A percentile compares a stretch with the other conserved stretches of the same genome.
These are phyloP conservation scores for Psittacus erithacus DNA, from an alignment of 2,113 vertebrate genomes.

Conservation along the genomic window DNA sequence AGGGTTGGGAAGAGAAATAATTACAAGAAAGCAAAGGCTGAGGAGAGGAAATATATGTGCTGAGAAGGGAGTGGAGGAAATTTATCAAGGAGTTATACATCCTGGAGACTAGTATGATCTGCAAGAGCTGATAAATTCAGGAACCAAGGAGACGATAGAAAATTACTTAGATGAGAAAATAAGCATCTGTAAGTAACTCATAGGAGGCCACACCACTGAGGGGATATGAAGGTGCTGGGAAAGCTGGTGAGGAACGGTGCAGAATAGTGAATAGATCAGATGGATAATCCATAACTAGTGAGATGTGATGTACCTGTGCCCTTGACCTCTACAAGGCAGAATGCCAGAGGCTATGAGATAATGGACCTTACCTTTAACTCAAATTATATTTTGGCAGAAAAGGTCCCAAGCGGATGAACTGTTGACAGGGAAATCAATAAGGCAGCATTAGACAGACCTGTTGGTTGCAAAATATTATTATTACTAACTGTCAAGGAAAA, in stretches of 20 bases:
- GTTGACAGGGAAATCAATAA: neutral
- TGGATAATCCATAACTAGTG: neutral
- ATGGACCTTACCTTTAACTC: neutral
- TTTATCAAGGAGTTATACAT: neutral
- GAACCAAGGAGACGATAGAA: neutral
- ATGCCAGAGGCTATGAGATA: neutral
- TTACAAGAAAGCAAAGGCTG: neutral
- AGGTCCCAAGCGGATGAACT: accelerated
- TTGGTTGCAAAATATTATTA: neutral
- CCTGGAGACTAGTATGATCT: neutral
- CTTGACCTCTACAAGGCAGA: neutral
- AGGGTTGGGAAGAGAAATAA: neutral
- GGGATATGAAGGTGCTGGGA: neutral
- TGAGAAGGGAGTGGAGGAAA: neutral
- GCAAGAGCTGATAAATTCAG: neutral
- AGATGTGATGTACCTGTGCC: neutral
- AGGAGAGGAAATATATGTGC: neutral
- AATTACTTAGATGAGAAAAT: neutral
- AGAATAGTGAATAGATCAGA: neutral
- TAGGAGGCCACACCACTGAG: neutral
- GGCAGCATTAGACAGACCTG: neutral
- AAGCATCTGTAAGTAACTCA: neutral
- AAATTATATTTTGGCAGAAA: neutral
- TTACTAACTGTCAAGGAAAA: neutral
- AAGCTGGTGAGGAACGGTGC: neutral